Evolutionary conservation across 2,797 vertebrate species (phyloP).

Genomic region (Sarcoramphus papa): DNA sequence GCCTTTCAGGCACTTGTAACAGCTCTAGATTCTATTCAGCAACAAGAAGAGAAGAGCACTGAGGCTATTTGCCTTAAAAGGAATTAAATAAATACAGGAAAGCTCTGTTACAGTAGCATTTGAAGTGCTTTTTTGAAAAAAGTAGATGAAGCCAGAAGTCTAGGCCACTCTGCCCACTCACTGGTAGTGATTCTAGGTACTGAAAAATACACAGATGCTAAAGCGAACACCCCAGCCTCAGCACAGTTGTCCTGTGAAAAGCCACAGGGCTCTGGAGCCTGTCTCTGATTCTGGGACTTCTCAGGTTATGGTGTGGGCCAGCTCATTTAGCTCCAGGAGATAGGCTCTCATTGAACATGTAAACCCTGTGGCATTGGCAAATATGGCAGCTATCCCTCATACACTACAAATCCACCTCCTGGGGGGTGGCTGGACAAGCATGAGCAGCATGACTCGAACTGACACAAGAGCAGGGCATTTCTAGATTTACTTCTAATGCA

Average conservation of each 20-base stretch:
- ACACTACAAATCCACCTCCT: no score
- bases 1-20: background rate
- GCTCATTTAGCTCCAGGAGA: background rate
- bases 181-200: background rate
- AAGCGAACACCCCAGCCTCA: background rate
- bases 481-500: background rate
- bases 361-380: background rate
- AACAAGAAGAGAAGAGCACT: background rate
- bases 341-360: background rate
- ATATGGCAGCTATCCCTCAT: background rate
- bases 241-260: background rate
- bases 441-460: background rate
- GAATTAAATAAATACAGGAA: background rate
- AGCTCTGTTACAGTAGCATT: background rate
- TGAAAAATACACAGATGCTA: background rate
- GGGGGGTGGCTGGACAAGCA: background rate
- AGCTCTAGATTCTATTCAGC: slow-evolving; percentile 10
- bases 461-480: background rate
- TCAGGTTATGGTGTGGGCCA: background rate
- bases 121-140: background rate
- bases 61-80: slow-evolving; percentile 17
- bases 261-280: background rate
- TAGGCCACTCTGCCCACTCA: background rate
- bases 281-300: background rate
- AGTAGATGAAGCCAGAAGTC: background rate